These are phyloP conservation scores for Drosophila elegans DNA, from an alignment of 1,140 invertebrate genomes.

Conservation along the genomic window DNA sequence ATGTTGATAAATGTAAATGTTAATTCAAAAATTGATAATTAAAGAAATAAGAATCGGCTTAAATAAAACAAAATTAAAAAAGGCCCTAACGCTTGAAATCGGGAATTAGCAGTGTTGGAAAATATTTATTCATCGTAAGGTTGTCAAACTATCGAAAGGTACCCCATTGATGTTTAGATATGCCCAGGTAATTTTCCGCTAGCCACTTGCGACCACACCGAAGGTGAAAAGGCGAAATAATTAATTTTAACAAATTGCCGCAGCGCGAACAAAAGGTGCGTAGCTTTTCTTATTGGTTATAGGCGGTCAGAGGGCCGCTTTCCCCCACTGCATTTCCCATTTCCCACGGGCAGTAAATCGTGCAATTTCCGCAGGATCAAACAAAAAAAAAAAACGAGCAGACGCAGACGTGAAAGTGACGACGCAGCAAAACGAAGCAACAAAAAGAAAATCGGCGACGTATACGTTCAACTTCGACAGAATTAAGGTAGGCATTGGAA, in stretches of 20 bases:
- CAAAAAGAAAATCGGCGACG: constrained; percentile 71
- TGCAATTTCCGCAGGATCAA: not conserved
- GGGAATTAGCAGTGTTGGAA: no score
- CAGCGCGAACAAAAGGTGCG: constrained; percentile 27
- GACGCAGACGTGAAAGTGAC: constrained; percentile 49
- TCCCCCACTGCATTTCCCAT: not conserved
- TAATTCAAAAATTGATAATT: no score
- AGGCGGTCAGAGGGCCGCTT: not conserved
- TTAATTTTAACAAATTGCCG: constrained; percentile 32
- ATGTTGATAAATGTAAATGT: no score
- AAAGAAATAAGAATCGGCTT: no score
- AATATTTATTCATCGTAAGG: no score
- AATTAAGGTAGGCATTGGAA: constrained; percentile 67
- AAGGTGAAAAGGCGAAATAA: constrained; percentile 48
- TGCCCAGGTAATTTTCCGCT: constrained; percentile 30
- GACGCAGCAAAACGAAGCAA: constrained; percentile 45
- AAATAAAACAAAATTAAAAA: no score
- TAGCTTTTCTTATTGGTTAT: not conserved
- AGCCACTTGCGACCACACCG: constrained; percentile 37
- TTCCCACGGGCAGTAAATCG: constrained; percentile 8
- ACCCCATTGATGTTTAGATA: no score
- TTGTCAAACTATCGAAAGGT: no score
- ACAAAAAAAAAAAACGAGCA: constrained; percentile 19
- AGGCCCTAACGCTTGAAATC: no score
- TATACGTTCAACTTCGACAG: constrained; percentile 68